Conservation (phyloP, 2,888 invertebrate genomes). For the Andrena bucephala region DNA sequence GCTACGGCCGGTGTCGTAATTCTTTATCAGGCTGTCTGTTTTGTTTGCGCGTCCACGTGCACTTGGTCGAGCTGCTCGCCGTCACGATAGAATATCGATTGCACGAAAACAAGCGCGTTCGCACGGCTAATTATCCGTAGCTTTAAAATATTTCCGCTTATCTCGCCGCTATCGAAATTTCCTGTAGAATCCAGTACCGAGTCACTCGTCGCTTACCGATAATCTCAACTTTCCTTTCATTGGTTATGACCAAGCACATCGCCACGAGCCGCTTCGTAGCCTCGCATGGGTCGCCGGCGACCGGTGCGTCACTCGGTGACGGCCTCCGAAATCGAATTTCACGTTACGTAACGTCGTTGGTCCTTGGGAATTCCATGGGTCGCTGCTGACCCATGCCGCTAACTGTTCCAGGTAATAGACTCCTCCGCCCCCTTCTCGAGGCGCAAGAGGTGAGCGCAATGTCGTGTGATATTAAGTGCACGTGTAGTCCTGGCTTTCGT, state of each 20-base stretch:
- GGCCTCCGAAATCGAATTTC: not conserved
- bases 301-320: no score
- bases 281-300: not conserved
- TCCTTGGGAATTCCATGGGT: not conserved
- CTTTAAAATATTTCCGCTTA: not conserved
- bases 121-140: not conserved
- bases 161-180: not conserved
- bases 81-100: not conserved
- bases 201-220: no score
- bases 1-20: not conserved
- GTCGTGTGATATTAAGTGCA: conserved; percentile 39
- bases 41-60: not conserved
- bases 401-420: not conserved
- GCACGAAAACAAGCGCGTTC: not conserved
- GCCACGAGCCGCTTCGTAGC: not conserved
- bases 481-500: conserved; percentile 46
- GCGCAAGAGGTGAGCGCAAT: conserved; percentile 20
- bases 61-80: not conserved
- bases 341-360: not conserved
- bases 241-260: not conserved
- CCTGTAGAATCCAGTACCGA: not conserved
- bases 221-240: not conserved
- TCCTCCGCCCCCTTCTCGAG: not conserved
- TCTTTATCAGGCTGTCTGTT: not conserved
- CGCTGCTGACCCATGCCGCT: not conserved